Conservation (phyloP, 30 jellyfish, hydroid and myxozoan genomes). For the Clytia hemisphaerica region DNA sequence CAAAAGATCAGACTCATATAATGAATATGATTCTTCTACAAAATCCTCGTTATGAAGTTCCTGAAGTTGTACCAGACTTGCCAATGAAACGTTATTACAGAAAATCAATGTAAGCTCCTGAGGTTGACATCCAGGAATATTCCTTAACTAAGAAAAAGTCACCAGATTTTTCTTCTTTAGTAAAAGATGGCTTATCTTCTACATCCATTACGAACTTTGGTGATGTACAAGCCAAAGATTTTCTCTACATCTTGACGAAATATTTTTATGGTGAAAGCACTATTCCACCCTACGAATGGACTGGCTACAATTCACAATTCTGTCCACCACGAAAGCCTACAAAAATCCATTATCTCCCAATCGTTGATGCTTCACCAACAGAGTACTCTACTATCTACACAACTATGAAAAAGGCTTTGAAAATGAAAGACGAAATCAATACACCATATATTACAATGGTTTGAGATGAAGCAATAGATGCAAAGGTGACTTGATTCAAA, state of each 20-base stretch:
- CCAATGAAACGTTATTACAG: background rate
- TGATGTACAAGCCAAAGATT: conserved; percentile 11
- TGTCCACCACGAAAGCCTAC: conserved; percentile 10
- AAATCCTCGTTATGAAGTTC: conserved; percentile 1
- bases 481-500: no score
- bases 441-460: no score
- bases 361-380: conserved; percentile 19
- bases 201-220: no score
- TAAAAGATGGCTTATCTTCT: no score
- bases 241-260: conserved; percentile 2
- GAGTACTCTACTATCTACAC: conserved; percentile 12
- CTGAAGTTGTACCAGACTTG: background rate
- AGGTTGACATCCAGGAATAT: background rate
- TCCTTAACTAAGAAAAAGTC: no score
- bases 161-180: no score
- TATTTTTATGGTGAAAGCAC: conserved; percentile 6
- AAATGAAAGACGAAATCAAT: no score
- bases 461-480: background rate
- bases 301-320: conserved; percentile 3
- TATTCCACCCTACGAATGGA: conserved; percentile 10
- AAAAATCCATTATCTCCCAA: conserved; percentile 14
- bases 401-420: background rate
- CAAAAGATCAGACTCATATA: conserved; percentile 45
- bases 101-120: conserved; percentile 9
- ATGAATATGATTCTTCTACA: conserved; percentile 44